phyloP scores from a whole-genome alignment of 2,113 vertebrate species.

The Neodon shergylaensis region DNA sequence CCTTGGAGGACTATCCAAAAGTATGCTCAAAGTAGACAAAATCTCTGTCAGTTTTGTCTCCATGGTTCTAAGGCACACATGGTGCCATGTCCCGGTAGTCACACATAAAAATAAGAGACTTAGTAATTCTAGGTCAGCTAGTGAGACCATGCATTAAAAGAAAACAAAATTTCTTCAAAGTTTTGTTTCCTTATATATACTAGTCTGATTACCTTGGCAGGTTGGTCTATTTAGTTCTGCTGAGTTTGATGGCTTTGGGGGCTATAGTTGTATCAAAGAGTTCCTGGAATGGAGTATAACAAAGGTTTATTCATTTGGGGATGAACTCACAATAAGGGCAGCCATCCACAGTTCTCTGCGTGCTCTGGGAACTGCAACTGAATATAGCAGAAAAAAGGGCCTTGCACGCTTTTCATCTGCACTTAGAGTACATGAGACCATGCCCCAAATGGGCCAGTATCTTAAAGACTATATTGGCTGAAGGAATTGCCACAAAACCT shows the following conservation, averaged over 20 bases:
- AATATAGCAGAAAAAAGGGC: too few species aligned
- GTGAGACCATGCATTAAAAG: background rate
- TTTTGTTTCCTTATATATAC: background rate
- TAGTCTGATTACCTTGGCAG: slow-evolving; percentile 16
- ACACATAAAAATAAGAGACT: background rate
- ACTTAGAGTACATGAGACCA: too few species aligned
- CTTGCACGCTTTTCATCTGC: too few species aligned
- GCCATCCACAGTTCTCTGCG: too few species aligned
- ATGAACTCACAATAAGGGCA: too few species aligned
- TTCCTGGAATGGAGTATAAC: too few species aligned
- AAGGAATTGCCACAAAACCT: too few species aligned
- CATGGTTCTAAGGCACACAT: background rate
- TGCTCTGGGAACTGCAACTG: too few species aligned
- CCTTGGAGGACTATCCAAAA: background rate
- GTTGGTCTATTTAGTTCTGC: slow-evolving; percentile 14
- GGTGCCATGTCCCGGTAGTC: background rate
- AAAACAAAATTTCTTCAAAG: background rate
- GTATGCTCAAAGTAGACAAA: background rate
- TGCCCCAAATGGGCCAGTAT: too few species aligned
- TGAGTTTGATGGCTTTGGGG: background rate
- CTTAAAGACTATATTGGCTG: too few species aligned
- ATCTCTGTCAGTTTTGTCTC: background rate
- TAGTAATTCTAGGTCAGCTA: background rate
- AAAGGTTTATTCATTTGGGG: too few species aligned
- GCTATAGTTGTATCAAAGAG: too few species aligned